These are phyloP conservation scores for Erebia palarica DNA, from an alignment of 2,888 invertebrate species.

Conservation along the genomic window DNA sequence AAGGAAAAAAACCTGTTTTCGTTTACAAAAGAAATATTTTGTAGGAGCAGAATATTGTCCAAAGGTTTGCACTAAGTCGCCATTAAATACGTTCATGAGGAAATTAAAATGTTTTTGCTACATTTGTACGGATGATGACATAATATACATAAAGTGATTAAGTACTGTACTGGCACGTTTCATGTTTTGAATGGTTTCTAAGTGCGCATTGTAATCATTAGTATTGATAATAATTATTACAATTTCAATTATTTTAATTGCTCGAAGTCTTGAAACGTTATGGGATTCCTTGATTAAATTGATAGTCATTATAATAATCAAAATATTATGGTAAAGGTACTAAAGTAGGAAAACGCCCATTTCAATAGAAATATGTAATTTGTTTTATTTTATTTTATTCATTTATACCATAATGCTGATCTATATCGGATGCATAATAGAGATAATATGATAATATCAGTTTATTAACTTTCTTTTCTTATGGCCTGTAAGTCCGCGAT, in stretches of 20 bases:
- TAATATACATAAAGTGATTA: conserved; percentile 7
- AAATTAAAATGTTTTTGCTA: conserved; percentile 22
- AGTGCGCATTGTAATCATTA: conserved; percentile 16
- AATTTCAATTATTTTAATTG: background rate
- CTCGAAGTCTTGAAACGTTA: background rate
- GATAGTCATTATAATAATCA: background rate
- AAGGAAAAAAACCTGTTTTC: conserved; percentile 10
- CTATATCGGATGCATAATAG: background rate
- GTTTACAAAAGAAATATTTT: background rate
- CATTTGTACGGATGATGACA: conserved; percentile 16
- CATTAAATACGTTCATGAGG: conserved; percentile 10
- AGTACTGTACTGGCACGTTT: background rate
- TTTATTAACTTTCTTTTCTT: conserved; percentile 3
- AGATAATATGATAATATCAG: background rate
- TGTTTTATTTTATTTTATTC: background rate
- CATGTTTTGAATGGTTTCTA: background rate
- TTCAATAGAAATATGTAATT: no score
- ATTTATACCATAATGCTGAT: background rate
- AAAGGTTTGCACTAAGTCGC: conserved; percentile 1
- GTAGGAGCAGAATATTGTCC: background rate
- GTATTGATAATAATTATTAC: background rate
- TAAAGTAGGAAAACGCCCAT: no score
- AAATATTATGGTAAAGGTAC: background rate
- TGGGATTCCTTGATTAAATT: background rate
- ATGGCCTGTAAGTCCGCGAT: background rate